Percentiles rank a stretch among this genome's conserved stretches.
phyloP scores from a whole-genome alignment of 2,888 invertebrate species.

The Tanytarsus gracilentus region DNA sequence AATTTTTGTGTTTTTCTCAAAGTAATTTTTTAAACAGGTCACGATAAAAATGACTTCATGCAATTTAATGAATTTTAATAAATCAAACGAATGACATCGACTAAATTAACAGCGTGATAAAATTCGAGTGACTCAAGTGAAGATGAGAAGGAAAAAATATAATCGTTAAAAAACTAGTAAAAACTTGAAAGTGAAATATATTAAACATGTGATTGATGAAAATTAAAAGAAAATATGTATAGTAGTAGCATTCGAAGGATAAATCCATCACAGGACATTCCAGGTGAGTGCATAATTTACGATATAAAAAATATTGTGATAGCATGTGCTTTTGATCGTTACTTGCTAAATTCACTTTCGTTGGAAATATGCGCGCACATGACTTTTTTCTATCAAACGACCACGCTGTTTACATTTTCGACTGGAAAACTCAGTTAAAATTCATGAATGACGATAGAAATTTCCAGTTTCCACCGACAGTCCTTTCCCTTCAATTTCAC shows the following conservation, averaged over 20 bases:
- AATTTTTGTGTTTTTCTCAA: too few relatives aligned
- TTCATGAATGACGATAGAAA: not conserved
- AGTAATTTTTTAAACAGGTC: too few relatives aligned
- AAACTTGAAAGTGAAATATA: not conserved
- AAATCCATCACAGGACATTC: constrained; percentile 14
- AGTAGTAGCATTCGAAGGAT: not conserved
- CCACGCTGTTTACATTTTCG: not conserved
- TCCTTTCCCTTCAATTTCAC: not conserved
- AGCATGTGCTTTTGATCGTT: not conserved
- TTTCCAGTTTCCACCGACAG: constrained; percentile 13
- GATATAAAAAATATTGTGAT: too few relatives aligned
- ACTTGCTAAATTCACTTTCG: not conserved
- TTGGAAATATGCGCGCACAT: not conserved
- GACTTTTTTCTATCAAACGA: not conserved
- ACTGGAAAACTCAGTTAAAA: not conserved
- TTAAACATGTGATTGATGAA: not conserved
- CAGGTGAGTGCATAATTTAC: too few relatives aligned
- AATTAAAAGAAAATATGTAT: not conserved
- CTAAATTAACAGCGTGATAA: not conserved
- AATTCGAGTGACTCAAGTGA: too few relatives aligned
- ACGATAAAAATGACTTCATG: too few relatives aligned
- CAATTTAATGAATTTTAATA: too few relatives aligned
- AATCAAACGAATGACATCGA: too few relatives aligned
- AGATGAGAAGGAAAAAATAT: not conserved
- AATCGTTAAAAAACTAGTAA: not conserved